Evolutionary conservation across 2,797 vertebrate species (phyloP), one percentile per base, ranked within the genome.

Genomic region (Taeniopygia guttata): DNA sequence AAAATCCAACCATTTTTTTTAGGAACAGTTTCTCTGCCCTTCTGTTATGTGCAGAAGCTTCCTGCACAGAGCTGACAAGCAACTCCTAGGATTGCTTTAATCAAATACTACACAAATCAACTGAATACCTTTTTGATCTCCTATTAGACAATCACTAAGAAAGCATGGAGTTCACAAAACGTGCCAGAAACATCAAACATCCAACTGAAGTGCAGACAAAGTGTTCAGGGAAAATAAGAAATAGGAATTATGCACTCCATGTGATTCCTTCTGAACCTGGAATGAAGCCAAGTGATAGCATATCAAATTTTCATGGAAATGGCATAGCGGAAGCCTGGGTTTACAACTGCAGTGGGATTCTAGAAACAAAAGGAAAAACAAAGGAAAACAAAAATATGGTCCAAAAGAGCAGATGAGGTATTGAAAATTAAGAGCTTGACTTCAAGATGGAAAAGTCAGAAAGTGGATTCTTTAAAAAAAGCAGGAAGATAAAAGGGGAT

Each of bases 311-410:
- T 73, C 67, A 93, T 2, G 0, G 83, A 91, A 84, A 86, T 43
- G 56, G 32, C 54, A 80, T 13, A 87, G 66, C 1, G 5, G 83
- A 95, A 87, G 64, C 52, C 84, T 77, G 45, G 15, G 30, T 87
- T 95, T 88, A 89, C 67, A 94, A 49, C 63, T 94, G 63, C 56
- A 76, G 59, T 49, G 84, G 67, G 54, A 90, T 58, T 92, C 36
- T 74, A 95, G 63, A 93, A 94, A 90, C 52, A 93, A 91, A 88
- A 17, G 43, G 40, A 72, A 84, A 88, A 92, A 29, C 48, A 90
- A 89, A 84, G n/a, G 10, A 59, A 75, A 83, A 75, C n/a, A 68
- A 73, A 84, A 88, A 43, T 14, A 67, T 5, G 17, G 20, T 38
- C n/a, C 30, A 49, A 58, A 30, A 64, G 46, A 86, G 34, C 9